Percentiles rank a stretch among this genome's conserved stretches.
These are phyloP conservation scores for Eilema depressum DNA, from an alignment of 2,888 invertebrate species.

Conservation along the genomic window DNA sequence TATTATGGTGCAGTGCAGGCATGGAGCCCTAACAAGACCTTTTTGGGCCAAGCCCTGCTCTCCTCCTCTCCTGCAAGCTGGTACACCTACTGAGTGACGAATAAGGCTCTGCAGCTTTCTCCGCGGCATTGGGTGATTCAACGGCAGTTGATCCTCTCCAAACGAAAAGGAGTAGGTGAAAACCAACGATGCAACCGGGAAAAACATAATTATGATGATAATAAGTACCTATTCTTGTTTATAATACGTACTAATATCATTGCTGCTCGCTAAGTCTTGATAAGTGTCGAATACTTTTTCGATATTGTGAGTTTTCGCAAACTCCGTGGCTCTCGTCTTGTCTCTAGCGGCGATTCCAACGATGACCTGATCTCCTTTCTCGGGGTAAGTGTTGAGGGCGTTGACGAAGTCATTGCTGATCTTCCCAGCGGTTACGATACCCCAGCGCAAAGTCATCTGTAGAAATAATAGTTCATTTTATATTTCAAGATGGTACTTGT, in stretches of 20 bases:
- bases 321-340: constrained; percentile 89
- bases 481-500: neutral
- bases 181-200: too few relatives aligned
- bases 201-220: too few relatives aligned
- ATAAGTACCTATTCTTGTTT: too few relatives aligned
- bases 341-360: constrained; percentile 92
- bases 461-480: constrained; percentile 13
- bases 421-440: constrained; percentile 93
- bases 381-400: constrained; percentile 88
- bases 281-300: constrained; percentile 91
- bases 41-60: too few relatives aligned
- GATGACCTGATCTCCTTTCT: constrained; percentile 89
- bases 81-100: too few relatives aligned
- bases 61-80: too few relatives aligned
- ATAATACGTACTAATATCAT: constrained; percentile 88
- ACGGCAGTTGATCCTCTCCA: too few relatives aligned
- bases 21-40: too few relatives aligned
- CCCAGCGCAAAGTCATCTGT: constrained; percentile 91
- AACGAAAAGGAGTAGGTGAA: too few relatives aligned
- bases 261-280: constrained; percentile 89
- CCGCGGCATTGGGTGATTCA: too few relatives aligned
- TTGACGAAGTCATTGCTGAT: constrained; percentile 94
- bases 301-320: constrained; percentile 91
- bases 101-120: too few relatives aligned
- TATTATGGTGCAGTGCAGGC: too few relatives aligned